Conservation (phyloP, 2,888 invertebrate genomes). For the Pemphredon lugubris region DNA sequence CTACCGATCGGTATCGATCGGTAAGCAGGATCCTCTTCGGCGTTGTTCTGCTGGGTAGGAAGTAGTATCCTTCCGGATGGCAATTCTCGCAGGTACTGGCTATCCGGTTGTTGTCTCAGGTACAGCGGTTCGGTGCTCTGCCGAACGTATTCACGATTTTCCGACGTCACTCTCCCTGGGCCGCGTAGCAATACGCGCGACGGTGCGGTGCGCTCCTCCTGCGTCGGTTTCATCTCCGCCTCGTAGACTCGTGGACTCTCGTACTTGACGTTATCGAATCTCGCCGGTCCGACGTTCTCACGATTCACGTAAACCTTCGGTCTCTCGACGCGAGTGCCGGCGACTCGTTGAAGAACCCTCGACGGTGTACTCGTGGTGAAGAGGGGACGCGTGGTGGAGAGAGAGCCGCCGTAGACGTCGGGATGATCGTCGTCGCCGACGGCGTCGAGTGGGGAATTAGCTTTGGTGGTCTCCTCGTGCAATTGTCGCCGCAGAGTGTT, state of each 20-base stretch:
- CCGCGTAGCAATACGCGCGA: constrained; percentile 71
- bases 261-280: constrained; percentile 72
- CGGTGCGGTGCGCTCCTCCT: constrained; percentile 70
- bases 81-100: constrained; percentile 69
- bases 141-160: constrained; percentile 70
- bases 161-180: constrained; percentile 51
- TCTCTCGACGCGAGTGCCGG: constrained; percentile 68
- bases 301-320: constrained; percentile 70
- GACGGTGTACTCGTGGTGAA: constrained; percentile 86
- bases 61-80: constrained; percentile 71
- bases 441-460: constrained; percentile 56
- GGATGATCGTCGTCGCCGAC: constrained; percentile 85
- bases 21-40: constrained; percentile 71
- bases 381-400: constrained; percentile 86
- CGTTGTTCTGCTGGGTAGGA: constrained; percentile 58
- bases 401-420: constrained; percentile 86
- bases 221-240: constrained; percentile 66
- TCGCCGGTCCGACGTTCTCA: constrained; percentile 72
- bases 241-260: constrained; percentile 70
- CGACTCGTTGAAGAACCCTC: constrained; percentile 81
- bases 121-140: constrained; percentile 73
- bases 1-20: constrained; percentile 69
- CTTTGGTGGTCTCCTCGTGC: constrained; percentile 82
- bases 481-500: constrained; percentile 86
- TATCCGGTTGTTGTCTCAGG: constrained; percentile 72